Conservation (phyloP, 1,140 invertebrate genomes). For the Zaprionus africanus region DNA sequence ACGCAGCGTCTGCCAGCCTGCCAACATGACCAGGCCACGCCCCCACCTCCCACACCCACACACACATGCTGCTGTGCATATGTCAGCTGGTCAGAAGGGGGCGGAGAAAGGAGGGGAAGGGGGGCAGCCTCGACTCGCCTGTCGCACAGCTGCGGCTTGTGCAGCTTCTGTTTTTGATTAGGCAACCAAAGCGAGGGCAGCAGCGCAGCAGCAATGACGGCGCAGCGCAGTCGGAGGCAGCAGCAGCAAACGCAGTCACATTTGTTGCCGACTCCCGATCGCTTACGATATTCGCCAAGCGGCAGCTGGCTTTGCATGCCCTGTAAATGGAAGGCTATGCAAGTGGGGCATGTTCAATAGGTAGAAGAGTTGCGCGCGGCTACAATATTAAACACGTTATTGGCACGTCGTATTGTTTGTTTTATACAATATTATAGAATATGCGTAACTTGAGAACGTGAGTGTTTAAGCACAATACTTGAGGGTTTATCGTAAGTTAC, state of each 20-base stretch:
- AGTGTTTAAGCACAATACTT: no score
- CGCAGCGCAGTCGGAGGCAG: background rate
- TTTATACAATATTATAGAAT: no score
- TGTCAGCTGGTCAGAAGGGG: slow-evolving; percentile 16
- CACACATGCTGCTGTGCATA: slow-evolving; percentile 35
- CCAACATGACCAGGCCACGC: background rate
- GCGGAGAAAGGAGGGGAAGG: background rate
- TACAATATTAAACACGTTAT: background rate
- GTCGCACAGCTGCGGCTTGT: slow-evolving; percentile 69
- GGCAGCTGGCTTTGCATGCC: background rate
- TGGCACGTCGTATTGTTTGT: no score
- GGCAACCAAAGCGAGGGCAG: slow-evolving; percentile 40
- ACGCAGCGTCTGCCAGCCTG: slow-evolving; percentile 64
- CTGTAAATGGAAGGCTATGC: background rate
- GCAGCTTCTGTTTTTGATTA: slow-evolving; percentile 79
- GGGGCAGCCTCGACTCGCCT: slow-evolving; percentile 21
- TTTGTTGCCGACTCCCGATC: background rate
- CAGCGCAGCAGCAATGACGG: background rate
- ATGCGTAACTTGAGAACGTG: no score
- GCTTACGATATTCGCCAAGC: slow-evolving; percentile 1
- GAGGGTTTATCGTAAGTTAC: no score
- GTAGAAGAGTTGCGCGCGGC: no score
- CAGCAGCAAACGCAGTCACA: background rate
- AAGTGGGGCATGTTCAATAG: background rate
- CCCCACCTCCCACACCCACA: slow-evolving; percentile 2